phyloP scores from a whole-genome alignment of 2,113 vertebrate species.

The Melospiza georgiana region DNA sequence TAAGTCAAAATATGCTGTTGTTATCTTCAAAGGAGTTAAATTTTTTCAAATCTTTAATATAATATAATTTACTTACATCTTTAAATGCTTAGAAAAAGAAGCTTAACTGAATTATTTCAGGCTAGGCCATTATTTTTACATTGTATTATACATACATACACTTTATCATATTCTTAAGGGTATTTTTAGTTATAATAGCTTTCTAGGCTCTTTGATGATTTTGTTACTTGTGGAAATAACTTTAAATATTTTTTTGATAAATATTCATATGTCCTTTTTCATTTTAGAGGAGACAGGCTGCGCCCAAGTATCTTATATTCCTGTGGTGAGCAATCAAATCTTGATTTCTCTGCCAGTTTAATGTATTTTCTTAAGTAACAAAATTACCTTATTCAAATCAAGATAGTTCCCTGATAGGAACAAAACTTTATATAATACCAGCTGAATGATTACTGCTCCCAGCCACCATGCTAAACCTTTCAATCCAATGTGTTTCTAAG shows the following conservation, averaged over 20 bases:
- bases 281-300: neutral
- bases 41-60: neutral
- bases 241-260: neutral
- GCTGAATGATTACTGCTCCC: neutral
- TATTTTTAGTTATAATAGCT: neutral
- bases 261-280: neutral
- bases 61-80: neutral
- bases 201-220: neutral
- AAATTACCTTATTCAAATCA: neutral
- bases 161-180: neutral
- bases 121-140: neutral
- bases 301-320: neutral
- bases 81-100: neutral
- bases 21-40: neutral
- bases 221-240: neutral
- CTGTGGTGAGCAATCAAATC: neutral
- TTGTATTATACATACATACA: neutral
- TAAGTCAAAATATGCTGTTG: neutral
- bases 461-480: neutral
- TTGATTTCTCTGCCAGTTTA: neutral
- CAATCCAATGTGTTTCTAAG: neutral
- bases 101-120: neutral
- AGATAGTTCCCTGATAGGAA: neutral
- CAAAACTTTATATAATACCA: neutral
- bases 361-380: neutral